Conservation (phyloP, 2,113 vertebrate species). For the Hirundichthys speculiger region DNA sequence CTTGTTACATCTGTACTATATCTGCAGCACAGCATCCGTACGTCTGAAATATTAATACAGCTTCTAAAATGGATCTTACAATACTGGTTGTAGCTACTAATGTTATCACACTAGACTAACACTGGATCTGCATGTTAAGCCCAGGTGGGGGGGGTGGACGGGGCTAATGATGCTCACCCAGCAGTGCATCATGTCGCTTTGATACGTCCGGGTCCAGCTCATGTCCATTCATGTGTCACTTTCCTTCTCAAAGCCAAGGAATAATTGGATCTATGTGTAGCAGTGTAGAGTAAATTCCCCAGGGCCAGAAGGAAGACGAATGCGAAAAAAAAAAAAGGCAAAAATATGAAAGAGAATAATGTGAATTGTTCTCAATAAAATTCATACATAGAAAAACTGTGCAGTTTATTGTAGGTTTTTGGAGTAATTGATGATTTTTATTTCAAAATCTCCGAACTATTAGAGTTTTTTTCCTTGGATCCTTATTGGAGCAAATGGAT, state of each 20-base stretch:
- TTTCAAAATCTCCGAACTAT: not conserved
- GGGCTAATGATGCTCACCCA: constrained; percentile 62
- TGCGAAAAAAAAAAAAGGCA: constrained; percentile 1
- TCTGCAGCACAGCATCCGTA: no score
- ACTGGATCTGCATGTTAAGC: constrained; percentile 24
- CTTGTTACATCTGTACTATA: no score
- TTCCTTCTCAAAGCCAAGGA: constrained; percentile 39
- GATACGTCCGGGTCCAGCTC: constrained; percentile 63
- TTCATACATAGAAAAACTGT: not conserved
- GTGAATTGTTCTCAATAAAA: constrained; percentile 27
- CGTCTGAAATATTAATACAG: not conserved
- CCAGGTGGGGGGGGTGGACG: constrained; percentile 39
- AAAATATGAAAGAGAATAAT: constrained; percentile 32
- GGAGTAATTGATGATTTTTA: constrained; percentile 18
- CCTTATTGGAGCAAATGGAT: not conserved
- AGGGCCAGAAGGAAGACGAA: constrained; percentile 27
- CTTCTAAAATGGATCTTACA: not conserved
- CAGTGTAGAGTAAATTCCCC: constrained; percentile 43
- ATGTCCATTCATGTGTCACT: constrained; percentile 70
- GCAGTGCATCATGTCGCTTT: constrained; percentile 60
- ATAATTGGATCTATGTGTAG: constrained; percentile 62
- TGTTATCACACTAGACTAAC: constrained; percentile 21
- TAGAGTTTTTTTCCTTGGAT: not conserved
- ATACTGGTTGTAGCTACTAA: not conserved
- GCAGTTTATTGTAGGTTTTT: not conserved